A percentile compares a stretch with the other conserved stretches of the same genome.
These are phyloP conservation scores for Ceratina calcarata DNA, from an alignment of 1,140 invertebrate species.

Conservation along the genomic window DNA sequence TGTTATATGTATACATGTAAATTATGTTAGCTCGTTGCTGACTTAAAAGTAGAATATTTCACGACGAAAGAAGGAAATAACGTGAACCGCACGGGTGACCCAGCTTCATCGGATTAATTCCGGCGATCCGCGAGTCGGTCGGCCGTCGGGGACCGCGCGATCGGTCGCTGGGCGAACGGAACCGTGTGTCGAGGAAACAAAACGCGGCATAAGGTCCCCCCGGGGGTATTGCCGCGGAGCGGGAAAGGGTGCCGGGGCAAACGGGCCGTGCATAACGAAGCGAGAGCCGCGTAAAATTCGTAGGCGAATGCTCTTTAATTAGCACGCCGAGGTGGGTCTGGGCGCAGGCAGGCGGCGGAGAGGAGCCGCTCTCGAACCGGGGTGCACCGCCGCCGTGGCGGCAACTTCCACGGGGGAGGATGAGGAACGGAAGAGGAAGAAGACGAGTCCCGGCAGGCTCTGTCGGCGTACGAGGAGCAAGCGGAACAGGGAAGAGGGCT, in stretches of 20 bases:
- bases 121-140: neutral
- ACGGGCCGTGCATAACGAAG: constrained; percentile 69
- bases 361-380: no score
- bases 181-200: constrained; percentile 34
- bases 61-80: no score
- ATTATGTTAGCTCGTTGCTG: no score
- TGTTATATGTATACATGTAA: no score
- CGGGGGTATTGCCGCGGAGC: constrained; percentile 35
- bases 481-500: constrained; percentile 8
- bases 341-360: no score
- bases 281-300: constrained; percentile 71
- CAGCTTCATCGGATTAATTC: no score
- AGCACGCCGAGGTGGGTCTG: constrained; percentile 56
- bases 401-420: constrained; percentile 4
- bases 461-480: neutral
- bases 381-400: no score
- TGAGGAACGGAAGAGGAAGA: constrained; percentile 27
- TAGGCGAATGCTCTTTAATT: constrained; percentile 74
- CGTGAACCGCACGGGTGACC: no score
- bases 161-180: constrained; percentile 2
- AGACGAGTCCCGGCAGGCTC: neutral
- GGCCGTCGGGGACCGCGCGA: neutral
- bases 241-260: constrained; percentile 60
- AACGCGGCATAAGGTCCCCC: constrained; percentile 69
- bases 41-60: no score